Base-by-base conservation (phyloP, 2,888 invertebrate species). In the Scrobipalpa atriplicella region DNA sequence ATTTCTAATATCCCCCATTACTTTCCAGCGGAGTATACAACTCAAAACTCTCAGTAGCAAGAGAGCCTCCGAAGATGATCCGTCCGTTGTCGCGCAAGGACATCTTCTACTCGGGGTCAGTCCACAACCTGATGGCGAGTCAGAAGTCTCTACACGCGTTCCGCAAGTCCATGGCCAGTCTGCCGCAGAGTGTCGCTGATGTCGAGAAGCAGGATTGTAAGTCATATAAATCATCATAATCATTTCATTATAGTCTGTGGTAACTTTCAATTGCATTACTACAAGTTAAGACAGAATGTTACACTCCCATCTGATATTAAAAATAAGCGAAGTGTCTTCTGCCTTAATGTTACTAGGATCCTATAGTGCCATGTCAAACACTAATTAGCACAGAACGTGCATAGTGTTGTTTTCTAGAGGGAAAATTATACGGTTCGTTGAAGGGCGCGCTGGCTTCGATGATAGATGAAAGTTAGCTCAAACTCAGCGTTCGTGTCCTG, bases 101-200 rank as follows among this genome's bases (percentile, higher is more conserved):
- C 88, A 99, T 99, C 80, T 99, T 99, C 93, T 99, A 99, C 90
- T 98, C 98, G 2, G 99, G 99, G 41, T 98, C 98, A 58, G 97
- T 99, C 21, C 94, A 96, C 70, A 97, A 99, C 90, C 94, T 99
- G 77, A 98, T 97, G 0, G 98, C 98, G 85, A 98, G 97, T 68
- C 98, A 98, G 85, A 97, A 97, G 81, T 97, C 98, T 1, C 93
- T 99, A 66, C 95, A 96, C 66, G 96, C 96, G 73, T 99, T 98
- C 85, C 95, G 99, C 66, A 97, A 98, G 81, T 98, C 98, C 68
- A 97, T 98, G 60, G 94, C 98, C 54, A 98, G 98, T 67, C 94
- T 99, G 66, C 97, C 98, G 0, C 94, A 93, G 76, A 94, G 93
- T 71, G 94, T 95, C 67, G 94, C 94, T 0, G 95, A 95, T 68